Base-by-base conservation (phyloP, 2,113 vertebrate species). In the Potamarius usumacintae region DNA sequence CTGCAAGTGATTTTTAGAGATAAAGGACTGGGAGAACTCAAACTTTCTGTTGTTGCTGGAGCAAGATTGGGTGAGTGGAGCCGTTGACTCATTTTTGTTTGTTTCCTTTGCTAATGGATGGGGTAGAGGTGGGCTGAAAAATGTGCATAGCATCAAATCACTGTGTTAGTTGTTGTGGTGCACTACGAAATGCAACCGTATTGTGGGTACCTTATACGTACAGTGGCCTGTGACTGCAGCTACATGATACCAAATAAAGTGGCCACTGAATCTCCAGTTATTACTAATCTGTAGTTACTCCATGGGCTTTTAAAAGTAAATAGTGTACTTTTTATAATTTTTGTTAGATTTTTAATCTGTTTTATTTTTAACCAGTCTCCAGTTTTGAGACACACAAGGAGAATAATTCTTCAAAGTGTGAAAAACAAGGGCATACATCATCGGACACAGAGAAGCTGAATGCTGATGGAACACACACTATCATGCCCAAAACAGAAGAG, bases 1-100 rank as follows among this genome's bases (percentile, higher is more conserved):
- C 34, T 88, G 4, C 50, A 88, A 76, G 65, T 15, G 15, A 15
- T 67, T 42, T 88, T 67, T 79, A 67, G 17, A 76, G 30, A 58
- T 22, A n/a, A 88, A 27, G 82, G 82, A 18, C 62, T 84, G 14
- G 86, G 72, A 57, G 72, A 84, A 69, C 74, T 88, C 12, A 58
- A 69, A 52, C 72, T 74, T 77, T 67, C 71, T 48, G 50, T 69
- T 58, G 82, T 79, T 30, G 82, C 82, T 48, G 87, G 87, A n/a
- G 20, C 82, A 52, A 84, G 6, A 79, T 50, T 88, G 18, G 60
- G 87, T 88, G n/a, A 69, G 72, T 67, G 20, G 18, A 12, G 30
- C 60, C 17, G 4, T 74, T 62, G 25, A 12, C 67, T 72, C 8
- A 30, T 65, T 65, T 14, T 85, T 60, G 50, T 30, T n/a, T 60